Conservation (phyloP, 2,797 vertebrate species). For the Clamator glandarius region DNA sequence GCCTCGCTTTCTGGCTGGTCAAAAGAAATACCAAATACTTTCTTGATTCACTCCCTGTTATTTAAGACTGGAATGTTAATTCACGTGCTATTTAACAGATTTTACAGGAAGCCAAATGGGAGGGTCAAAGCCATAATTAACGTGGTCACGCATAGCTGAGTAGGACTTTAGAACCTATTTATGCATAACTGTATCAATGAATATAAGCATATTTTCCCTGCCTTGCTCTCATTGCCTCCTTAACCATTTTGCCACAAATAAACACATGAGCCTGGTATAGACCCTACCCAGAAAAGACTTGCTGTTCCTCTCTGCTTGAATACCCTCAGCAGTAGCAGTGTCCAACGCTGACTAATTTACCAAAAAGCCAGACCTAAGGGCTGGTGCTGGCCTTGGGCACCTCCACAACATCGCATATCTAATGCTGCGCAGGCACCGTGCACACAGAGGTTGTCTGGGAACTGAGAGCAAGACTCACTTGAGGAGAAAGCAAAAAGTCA, state of each 20-base stretch:
- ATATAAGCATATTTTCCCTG: not conserved
- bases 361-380: not conserved
- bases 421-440: accelerated
- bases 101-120: not conserved
- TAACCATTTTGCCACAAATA: not conserved
- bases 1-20: not conserved
- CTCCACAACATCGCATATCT: accelerated
- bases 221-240: not conserved
- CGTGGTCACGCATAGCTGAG: not conserved
- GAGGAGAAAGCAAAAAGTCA: not conserved
- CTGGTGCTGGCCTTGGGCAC: not conserved
- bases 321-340: accelerated
- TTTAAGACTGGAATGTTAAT: not conserved
- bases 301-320: not conserved
- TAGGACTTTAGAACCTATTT: not conserved
- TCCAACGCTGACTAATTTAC: accelerated
- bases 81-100: not conserved
- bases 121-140: not conserved
- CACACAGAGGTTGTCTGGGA: not conserved
- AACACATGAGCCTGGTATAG: accelerated
- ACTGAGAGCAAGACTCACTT: not conserved
- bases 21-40: not conserved
- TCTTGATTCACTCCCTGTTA: not conserved
- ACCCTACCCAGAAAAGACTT: not conserved
- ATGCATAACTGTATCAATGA: not conserved